A percentile compares a stretch with the other conserved stretches of the same genome.
Evolutionary conservation across 1,140 invertebrate genomes (phyloP).

Genomic region (Berghia stephanieae): DNA sequence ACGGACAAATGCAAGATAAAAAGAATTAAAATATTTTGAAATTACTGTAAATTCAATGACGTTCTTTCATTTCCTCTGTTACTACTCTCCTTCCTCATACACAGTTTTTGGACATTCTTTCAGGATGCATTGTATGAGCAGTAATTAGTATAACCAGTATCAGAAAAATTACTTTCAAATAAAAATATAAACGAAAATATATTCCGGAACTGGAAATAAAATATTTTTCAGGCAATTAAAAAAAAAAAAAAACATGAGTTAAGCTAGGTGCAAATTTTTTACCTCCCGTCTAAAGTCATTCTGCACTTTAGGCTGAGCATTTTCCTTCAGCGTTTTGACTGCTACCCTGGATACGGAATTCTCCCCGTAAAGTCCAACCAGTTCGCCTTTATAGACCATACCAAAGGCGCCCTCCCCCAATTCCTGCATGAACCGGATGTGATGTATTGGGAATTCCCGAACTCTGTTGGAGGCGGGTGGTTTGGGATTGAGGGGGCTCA

Average conservation of each 20-base stretch:
- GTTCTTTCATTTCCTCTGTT: no score
- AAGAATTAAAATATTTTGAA: no score
- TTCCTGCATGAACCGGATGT: slow-evolving; percentile 90
- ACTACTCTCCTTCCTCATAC: no score
- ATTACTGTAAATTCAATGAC: no score
- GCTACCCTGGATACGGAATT: slow-evolving; percentile 79
- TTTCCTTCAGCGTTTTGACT: slow-evolving; percentile 95
- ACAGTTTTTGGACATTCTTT: no score
- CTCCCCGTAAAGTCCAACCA: slow-evolving; percentile 71
- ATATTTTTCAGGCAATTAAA: no score
- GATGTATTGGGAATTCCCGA: slow-evolving; percentile 74
- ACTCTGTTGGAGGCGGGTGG: slow-evolving; percentile 48
- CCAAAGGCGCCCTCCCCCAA: slow-evolving; percentile 96
- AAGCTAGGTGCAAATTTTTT: background rate
- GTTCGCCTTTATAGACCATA: slow-evolving; percentile 82
- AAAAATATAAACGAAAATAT: no score
- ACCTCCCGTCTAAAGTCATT: slow-evolving; percentile 89
- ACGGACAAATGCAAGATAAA: no score
- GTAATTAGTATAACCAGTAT: no score
- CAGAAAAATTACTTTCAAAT: background rate
- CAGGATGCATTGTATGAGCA: no score
- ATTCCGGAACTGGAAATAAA: no score
- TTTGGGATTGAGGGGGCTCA: slow-evolving; percentile 59
- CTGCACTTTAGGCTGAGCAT: slow-evolving; percentile 88
- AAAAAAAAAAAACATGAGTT: no score